Percentiles rank a stretch among this genome's conserved stretches.
Conservation (phyloP, 2,797 vertebrate genomes). For the Peromyscus eremicus region DNA sequence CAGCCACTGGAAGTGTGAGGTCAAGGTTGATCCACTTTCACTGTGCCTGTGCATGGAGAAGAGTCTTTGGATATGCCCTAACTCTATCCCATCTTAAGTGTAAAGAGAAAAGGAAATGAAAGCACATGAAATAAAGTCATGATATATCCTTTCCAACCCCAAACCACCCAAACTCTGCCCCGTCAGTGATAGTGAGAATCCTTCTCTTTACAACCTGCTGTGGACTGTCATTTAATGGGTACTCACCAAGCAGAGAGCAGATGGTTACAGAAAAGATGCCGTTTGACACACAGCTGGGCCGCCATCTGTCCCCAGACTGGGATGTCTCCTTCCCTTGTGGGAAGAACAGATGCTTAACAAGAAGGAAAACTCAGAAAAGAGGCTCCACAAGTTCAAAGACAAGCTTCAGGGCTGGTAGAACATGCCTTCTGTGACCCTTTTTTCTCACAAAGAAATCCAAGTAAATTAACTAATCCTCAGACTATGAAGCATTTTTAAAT, state of each 20-base stretch:
- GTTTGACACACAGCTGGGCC: conserved; percentile 29
- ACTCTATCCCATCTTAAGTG: neutral
- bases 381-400: neutral
- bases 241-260: conserved; percentile 36
- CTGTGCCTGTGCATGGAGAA: neutral
- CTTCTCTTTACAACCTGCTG: neutral
- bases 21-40: neutral
- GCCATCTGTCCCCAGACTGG: neutral
- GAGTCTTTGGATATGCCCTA: neutral
- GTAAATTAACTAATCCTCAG: neutral
- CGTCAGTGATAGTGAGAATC: neutral
- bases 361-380: conserved; percentile 25
- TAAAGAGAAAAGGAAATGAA: neutral
- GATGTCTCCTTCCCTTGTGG: neutral
- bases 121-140: neutral
- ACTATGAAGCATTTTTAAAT: neutral
- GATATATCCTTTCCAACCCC: neutral
- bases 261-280: neutral
- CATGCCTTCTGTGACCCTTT: neutral
- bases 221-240: neutral
- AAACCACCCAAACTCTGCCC: neutral
- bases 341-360: conserved; percentile 34
- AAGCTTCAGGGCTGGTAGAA: neutral
- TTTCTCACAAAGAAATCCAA: neutral
- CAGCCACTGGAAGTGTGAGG: neutral